These are phyloP conservation scores for Mus musculus DNA, from an alignment of 2,113 vertebrate species.

Conservation along the genomic window GRCm39 chr3:89448501-89449000, in stretches of 20 bases:
- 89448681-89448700: fast-evolving
- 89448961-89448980: fast-evolving
- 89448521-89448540: not conserved
- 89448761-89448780: not conserved
- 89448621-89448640: not conserved
- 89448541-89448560: not conserved
- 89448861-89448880: fast-evolving
- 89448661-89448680: not conserved
- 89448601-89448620: not conserved
- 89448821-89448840: not conserved
- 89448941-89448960: fast-evolving
- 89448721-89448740: no score
- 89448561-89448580: not conserved
- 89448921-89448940: not conserved
- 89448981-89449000: not conserved
- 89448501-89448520: not conserved
- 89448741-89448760: not conserved
- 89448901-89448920: no score
- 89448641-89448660: not conserved
- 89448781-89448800: not conserved
- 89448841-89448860: not conserved
- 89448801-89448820: not conserved
- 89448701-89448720: not conserved
- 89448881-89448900: fast-evolving
- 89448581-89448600: not conserved